Evolutionary conservation across 2,113 vertebrate genomes (phyloP), one percentile per base, ranked within the genome.

Genomic region (Paramisgurnus dabryanus): DNA sequence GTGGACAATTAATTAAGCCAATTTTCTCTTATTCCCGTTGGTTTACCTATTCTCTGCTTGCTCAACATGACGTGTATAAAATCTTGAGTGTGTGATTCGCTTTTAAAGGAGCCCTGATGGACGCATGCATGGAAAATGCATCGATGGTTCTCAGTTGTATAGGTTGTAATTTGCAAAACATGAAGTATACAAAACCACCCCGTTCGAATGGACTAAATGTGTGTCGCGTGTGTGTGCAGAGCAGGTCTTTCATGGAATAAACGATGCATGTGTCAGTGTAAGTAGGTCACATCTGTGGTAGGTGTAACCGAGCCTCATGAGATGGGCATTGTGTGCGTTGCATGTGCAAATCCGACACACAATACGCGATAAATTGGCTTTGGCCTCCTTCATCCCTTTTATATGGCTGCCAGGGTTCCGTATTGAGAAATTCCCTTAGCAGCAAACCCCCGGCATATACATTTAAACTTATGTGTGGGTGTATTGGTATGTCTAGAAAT

Each of bases 261-360:
- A 72, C 7, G 47, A 61, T 76, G 61, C 4, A 49, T 76, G 58
- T 76, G 80, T 66, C 12, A 55, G 43, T 80, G 79, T 71, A 88
- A 89, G 82, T 91, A 85, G 89, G 90, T 91, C 88, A 85, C 55
- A 82, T 79, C 66, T 79, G 76, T 76, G 75, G 69, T 75, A 71
- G 83, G 50, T 71, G 74, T 79, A 76, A 41, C 18, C 80, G 66
- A 76, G 73, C 70, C 76, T 55, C 18, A 49, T 58, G 80, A 68
- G 80, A 76, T 41, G 18, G 45, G 34, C 60, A 69, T 66, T 77
- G 64, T 71, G 53, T 81, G 66, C 65, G 66, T 61, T 80, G 69
- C 63, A 65, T 66, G 22, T 57, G 68, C 10, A 6, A n/a, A 11
- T 17, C 27, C 43, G 73, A 55, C 66, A 65, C 53, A 76, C 78